These are phyloP conservation scores for Acipenser transmontanus DNA, from an alignment of 2,797 vertebrate species.

Conservation along the genomic window DNA sequence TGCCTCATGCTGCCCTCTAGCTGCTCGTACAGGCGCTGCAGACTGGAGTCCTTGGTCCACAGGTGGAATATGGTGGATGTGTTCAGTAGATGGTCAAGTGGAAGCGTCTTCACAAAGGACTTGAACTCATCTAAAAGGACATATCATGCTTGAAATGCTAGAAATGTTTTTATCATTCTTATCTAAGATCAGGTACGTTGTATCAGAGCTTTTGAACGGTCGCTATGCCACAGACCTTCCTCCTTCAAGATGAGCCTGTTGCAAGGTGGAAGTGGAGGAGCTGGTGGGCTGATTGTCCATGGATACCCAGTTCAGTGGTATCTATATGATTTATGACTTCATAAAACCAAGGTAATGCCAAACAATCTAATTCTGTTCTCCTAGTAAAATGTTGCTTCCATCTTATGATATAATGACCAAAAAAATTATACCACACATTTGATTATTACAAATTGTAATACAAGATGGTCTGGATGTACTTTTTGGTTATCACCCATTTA, in stretches of 20 bases:
- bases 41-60: constrained; percentile 54
- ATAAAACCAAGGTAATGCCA: too few relatives aligned
- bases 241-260: background rate
- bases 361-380: too few relatives aligned
- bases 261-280: too few relatives aligned
- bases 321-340: too few relatives aligned
- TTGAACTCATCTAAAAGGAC: constrained; percentile 57
- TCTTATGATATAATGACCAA: too few relatives aligned
- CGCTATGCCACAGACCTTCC: background rate
- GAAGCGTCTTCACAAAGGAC: constrained; percentile 57
- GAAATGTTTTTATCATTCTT: background rate
- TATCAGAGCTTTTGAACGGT: background rate
- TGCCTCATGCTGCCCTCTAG: constrained; percentile 54
- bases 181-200: background rate
- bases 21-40: constrained; percentile 65
- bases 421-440: too few relatives aligned
- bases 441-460: too few relatives aligned
- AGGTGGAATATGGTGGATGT: constrained; percentile 61
- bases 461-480: too few relatives aligned
- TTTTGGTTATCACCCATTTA: too few relatives aligned
- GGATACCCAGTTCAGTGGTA: too few relatives aligned
- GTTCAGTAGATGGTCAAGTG: constrained; percentile 59
- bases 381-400: too few relatives aligned
- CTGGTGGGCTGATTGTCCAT: too few relatives aligned
- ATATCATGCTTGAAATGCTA: background rate